These are phyloP conservation scores for Lasioglossum albipes DNA, from an alignment of 1,140 invertebrate genomes.

Conservation along the genomic window DNA sequence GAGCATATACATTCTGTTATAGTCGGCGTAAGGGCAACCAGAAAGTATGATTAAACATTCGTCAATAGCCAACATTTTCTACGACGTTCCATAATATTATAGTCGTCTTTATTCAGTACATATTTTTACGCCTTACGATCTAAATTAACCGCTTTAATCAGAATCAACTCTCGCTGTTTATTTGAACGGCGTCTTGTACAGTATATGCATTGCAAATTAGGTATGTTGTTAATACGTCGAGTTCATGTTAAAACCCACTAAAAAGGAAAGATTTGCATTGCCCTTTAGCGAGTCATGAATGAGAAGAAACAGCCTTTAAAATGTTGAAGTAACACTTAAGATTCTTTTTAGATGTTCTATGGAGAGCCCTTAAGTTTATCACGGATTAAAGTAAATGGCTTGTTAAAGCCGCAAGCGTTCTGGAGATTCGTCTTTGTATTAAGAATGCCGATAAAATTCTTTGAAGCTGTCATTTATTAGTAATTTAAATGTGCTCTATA, in stretches of 20 bases:
- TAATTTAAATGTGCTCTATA: conserved; percentile 31
- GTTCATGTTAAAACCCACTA: not conserved
- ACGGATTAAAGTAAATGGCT: conserved; percentile 35
- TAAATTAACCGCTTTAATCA: too few species aligned
- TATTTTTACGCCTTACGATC: too few species aligned
- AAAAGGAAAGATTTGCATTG: not conserved
- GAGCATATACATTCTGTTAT: too few species aligned
- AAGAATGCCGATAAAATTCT: conserved; percentile 12
- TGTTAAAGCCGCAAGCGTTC: conserved; percentile 28
- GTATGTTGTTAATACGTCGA: not conserved
- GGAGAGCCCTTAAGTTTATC: conserved; percentile 24
- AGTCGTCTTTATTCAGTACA: too few species aligned
- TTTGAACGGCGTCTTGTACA: not conserved
- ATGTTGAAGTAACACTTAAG: conserved; percentile 19
- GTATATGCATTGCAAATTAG: not conserved
- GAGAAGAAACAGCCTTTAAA: not conserved
- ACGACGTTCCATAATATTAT: too few species aligned
- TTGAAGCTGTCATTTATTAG: conserved; percentile 6
- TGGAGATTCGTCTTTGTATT: conserved; percentile 19
- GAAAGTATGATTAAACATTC: too few species aligned
- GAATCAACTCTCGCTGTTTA: not conserved
- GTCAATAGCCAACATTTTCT: too few species aligned
- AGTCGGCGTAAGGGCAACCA: too few species aligned
- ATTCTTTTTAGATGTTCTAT: conserved; percentile 19
- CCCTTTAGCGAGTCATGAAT: conserved; percentile 6